These are phyloP conservation scores for Nemotelus pantherinus DNA, from an alignment of 2,888 invertebrate genomes.

Conservation along the genomic window DNA sequence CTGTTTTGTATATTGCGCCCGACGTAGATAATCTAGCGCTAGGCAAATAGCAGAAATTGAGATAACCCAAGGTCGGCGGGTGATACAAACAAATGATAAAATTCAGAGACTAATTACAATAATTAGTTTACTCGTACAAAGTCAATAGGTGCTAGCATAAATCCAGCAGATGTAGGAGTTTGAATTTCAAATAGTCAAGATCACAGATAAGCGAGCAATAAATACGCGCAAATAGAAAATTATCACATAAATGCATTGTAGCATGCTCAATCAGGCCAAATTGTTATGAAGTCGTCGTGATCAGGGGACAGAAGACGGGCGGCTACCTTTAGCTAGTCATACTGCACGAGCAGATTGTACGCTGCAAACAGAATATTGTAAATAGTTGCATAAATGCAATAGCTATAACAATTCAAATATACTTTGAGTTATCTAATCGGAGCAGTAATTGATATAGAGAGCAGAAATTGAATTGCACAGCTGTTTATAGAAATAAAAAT, in stretches of 20 bases:
- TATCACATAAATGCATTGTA: slow-evolving; percentile 1
- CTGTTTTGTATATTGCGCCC: too few species aligned
- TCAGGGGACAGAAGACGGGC: background rate
- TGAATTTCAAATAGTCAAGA: background rate
- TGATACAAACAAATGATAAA: slow-evolving; percentile 11
- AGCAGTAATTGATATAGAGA: background rate
- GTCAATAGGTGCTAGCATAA: slow-evolving; percentile 1
- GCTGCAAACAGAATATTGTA: too few species aligned
- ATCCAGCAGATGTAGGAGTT: background rate
- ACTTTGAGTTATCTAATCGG: background rate
- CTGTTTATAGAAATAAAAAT: too few species aligned
- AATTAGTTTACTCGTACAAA: slow-evolving; percentile 31
- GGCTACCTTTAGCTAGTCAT: background rate
- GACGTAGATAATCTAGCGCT: slow-evolving; percentile 17
- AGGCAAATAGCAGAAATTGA: slow-evolving; percentile 28
- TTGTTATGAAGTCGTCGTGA: background rate
- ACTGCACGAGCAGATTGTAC: too few species aligned
- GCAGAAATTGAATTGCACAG: too few species aligned
- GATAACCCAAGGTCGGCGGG: slow-evolving; percentile 16
- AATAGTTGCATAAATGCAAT: too few species aligned
- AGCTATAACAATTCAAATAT: too few species aligned
- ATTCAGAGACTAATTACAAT: slow-evolving; percentile 21
- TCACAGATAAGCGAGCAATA: background rate
- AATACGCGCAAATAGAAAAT: background rate
- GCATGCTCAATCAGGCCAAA: background rate